Evolutionary conservation across 2,113 vertebrate species (phyloP).

Genomic region (Chionis minor): DNA sequence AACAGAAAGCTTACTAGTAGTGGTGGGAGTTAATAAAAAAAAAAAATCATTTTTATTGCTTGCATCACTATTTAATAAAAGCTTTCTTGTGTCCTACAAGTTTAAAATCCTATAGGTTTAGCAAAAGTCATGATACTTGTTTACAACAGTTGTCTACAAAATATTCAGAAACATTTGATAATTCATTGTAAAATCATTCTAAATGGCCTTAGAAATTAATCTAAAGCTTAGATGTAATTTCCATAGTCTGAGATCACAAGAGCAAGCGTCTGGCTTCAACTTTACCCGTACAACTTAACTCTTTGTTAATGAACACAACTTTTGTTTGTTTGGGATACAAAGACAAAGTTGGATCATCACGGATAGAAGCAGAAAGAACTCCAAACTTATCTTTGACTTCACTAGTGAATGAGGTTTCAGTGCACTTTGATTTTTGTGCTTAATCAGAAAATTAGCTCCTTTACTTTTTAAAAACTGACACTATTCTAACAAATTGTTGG

Average conservation of each 20-base stretch:
- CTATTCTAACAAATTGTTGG: neutral
- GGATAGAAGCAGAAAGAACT: neutral
- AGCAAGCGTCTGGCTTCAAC: neutral
- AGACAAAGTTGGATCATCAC: neutral
- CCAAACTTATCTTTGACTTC: neutral
- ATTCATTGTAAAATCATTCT: neutral
- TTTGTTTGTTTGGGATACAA: neutral
- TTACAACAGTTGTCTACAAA: neutral
- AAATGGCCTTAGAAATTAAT: neutral
- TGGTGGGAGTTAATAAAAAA: conserved; percentile 20
- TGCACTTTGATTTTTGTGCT: neutral
- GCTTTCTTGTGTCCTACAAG: neutral
- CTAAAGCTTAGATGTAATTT: neutral
- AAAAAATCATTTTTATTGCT: neutral
- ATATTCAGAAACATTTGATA: neutral
- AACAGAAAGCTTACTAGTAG: conserved; percentile 34
- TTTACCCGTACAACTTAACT: neutral
- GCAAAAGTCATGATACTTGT: neutral
- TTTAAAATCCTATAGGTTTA: neutral
- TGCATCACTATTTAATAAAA: neutral
- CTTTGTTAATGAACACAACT: neutral
- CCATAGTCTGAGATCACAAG: neutral
- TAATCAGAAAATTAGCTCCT: neutral
- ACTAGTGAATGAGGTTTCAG: neutral
- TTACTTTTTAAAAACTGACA: neutral